Conservation (phyloP, 2,797 vertebrate genomes). For the Kryptolebias ocellatus region DNA sequence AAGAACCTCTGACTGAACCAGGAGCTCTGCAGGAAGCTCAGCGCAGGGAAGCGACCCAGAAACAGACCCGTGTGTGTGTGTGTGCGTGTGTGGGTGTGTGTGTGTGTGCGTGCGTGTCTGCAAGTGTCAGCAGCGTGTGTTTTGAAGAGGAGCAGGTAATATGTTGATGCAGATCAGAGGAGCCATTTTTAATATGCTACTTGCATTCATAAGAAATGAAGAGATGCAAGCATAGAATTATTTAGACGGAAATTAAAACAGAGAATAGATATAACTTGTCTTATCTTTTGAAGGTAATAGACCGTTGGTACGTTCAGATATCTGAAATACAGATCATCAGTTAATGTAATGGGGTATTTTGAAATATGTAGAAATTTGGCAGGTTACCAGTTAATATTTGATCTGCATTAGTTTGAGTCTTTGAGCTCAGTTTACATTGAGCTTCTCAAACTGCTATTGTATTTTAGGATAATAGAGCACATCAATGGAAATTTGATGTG, state of each 20-base stretch:
- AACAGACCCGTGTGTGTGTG: slow-evolving; percentile 40
- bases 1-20: slow-evolving; percentile 65
- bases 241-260: not conserved
- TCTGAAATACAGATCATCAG: not conserved
- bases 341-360: not conserved
- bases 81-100: slow-evolving; percentile 10
- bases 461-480: slow-evolving; percentile 10
- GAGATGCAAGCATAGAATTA: slow-evolving; percentile 1
- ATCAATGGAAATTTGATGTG: not conserved
- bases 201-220: slow-evolving; percentile 29
- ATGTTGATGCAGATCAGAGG: slow-evolving; percentile 43
- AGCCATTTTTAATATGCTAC: slow-evolving; percentile 25
- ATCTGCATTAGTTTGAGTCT: slow-evolving; percentile 7
- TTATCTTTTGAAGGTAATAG: not conserved
- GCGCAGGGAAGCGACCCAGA: slow-evolving; percentile 64
- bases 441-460: not conserved
- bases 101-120: slow-evolving; percentile 2
- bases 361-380: slow-evolving; percentile 7
- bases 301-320: slow-evolving; percentile 5
- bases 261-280: not conserved
- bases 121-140: slow-evolving; percentile 3
- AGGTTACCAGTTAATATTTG: not conserved
- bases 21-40: slow-evolving; percentile 63
- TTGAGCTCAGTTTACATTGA: slow-evolving; percentile 7
- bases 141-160: slow-evolving; percentile 18